Evolutionary conservation across 2,113 vertebrate genomes (phyloP).

Genomic region (Steatornis caripensis): DNA sequence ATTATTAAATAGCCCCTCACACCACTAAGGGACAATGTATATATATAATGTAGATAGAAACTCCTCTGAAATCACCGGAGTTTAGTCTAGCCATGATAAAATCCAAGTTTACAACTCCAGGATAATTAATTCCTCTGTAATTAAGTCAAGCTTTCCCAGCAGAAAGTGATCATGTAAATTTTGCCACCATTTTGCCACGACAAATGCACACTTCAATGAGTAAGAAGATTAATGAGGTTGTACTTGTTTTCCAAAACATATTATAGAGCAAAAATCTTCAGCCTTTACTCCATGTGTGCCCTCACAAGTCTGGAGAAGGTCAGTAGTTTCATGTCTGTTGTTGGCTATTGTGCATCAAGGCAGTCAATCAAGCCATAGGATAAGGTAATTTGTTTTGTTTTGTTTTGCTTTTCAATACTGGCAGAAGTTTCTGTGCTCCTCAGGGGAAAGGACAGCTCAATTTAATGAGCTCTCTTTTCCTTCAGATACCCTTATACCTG

Average conservation of each 20-base stretch:
- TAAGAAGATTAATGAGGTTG: neutral
- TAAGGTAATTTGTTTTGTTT: accelerated
- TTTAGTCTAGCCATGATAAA: neutral
- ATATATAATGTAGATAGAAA: neutral
- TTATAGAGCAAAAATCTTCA: neutral
- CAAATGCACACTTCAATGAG: neutral
- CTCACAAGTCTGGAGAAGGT: neutral
- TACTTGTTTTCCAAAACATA: neutral
- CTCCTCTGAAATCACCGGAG: neutral
- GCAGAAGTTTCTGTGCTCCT: neutral
- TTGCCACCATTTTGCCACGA: neutral
- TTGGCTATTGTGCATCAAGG: neutral
- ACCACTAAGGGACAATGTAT: neutral
- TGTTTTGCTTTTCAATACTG: too few species aligned
- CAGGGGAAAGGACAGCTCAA: neutral
- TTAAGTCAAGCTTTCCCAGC: neutral
- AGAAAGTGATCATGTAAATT: neutral
- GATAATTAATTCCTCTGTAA: constrained; percentile 10
- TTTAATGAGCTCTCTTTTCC: neutral
- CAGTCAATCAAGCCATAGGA: neutral
- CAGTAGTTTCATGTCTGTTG: neutral
- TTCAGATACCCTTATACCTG: neutral
- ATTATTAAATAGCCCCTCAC: neutral
- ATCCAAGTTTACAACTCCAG: neutral
- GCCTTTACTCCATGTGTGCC: neutral